Base-by-base conservation (phyloP, 2,888 invertebrate genomes). In the Formica aserva region DNA sequence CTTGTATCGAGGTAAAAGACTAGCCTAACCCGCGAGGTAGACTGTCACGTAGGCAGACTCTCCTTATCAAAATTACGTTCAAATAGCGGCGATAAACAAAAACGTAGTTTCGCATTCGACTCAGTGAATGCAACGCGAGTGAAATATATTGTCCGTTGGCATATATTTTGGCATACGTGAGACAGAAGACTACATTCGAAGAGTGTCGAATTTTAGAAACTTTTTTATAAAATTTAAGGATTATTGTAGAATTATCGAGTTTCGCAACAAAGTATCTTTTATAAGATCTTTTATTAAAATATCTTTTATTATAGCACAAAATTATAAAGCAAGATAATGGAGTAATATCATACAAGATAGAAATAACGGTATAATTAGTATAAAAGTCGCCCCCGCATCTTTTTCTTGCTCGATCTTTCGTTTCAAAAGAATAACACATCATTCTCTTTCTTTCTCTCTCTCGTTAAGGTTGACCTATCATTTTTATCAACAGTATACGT, bases 21-120 rank as follows among this genome's bases (percentile, higher is more conserved):
- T n/a, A 55, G 4, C 18, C 38, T 38, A 55, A 38, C 15, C 66
- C 18, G 66, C 15, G 29, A 60, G 41, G 6, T 22, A 22, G 22
- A 45, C 22, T 5, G 48, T 67, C 48, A 32, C n/a, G 45, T 29
- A 18, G 5, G 9, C 26, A 60, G 57, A 13, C 18, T 60, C 32
- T 32, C 8, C 41, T 80, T 80, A 80, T 80, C 74, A 52, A 60
- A 80, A 72, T 80, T 72, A 80, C 9, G 60, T 65, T 80, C 26
- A 72, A 62, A 72, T 72, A 72, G 45, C 35, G 35, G 15, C 13
- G 57, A 62, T 67, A 77, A 57, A 77, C 41, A 71, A 57, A 66
- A 77, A 57, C 8, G 45, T 71, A 57, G 2, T 41, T 69, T 69
- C 2, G 15, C 57, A 71, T 45, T 77, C n/a, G 29, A n/a, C 38